Base-by-base conservation (phyloP, 2,797 vertebrate genomes). In the Peromyscus eremicus region DNA sequence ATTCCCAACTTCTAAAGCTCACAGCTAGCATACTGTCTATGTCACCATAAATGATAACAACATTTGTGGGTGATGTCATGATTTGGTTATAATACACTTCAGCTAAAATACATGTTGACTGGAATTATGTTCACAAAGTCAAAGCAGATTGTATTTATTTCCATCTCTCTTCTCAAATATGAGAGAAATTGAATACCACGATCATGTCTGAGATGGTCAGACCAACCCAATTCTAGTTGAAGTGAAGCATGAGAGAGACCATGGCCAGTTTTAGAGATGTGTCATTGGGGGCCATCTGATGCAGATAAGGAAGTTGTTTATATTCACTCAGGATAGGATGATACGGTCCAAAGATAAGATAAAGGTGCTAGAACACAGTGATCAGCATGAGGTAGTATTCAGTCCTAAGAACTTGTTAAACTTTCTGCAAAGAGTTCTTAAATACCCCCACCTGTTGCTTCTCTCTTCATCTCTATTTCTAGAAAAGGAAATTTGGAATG, bases 401-500 rank as follows among this genome's bases (percentile, higher is more conserved):
- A 60, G 2, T 40, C 6, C 6, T 60, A 34, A 60, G 7, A 27
- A 27, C 21, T 25, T 7, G 11, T 75, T 46, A 37, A 40, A 6
- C 2, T 55, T n/a, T 80, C 2, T n/a, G 19, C 6, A 27, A 23
- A 6, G 4, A 62, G 2, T 49, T 40, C 29, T 40, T 7, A 46
- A 66, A 25, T 0, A 27, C 9, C 40, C 4, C 23, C 9, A 1
- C 0, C 43, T 34, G 9, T 68, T 55, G 12, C 2, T 16, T 23
- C 12, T 32, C 46, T 16, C 16, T 16, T 64, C 8, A 17, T 37
- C 2, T 81, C 4, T 8, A 1, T 29, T 83, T 83, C 2, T 46
- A 83, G 37, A 57, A 32, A 40, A 4, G 0, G 13, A 27, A 8
- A 60, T 40, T 46, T 46, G 46, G 10, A 34, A 46, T 2, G 0